A percentile compares a stretch with the other conserved stretches of the same genome.
Conservation (phyloP, 2,113 vertebrate genomes). For the Cervus canadensis region DNA sequence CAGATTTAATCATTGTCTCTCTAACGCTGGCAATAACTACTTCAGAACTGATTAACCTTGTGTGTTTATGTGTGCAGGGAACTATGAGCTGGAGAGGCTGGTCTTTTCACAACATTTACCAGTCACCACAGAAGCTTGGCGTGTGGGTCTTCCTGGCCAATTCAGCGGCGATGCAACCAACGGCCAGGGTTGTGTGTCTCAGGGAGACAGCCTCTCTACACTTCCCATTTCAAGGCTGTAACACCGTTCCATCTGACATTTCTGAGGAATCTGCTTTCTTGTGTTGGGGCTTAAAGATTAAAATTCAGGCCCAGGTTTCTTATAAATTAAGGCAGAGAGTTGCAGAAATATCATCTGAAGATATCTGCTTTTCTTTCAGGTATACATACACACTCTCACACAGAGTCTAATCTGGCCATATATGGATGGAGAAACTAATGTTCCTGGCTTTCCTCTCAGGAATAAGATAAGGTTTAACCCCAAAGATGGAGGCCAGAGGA, state of each 20-base stretch:
- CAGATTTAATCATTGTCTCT: neutral
- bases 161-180: neutral
- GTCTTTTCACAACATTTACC: neutral
- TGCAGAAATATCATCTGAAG: neutral
- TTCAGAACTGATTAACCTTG: neutral
- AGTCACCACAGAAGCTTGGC: neutral
- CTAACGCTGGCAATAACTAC: neutral
- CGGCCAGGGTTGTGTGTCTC: neutral
- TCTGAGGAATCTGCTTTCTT: neutral
- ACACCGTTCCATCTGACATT: neutral
- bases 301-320: neutral
- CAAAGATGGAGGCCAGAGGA: conserved; percentile 46
- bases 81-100: neutral
- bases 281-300: neutral
- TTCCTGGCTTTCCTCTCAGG: neutral
- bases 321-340: neutral
- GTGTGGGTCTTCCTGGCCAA: neutral
- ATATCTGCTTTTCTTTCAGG: neutral
- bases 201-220: neutral
- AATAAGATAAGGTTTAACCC: conserved; percentile 55
- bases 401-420: neutral
- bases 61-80: neutral
- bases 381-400: neutral
- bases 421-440: neutral
- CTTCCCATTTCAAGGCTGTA: neutral